Conservation (phyloP, 2,888 invertebrate genomes). For the Napeogenes sylphis region DNA sequence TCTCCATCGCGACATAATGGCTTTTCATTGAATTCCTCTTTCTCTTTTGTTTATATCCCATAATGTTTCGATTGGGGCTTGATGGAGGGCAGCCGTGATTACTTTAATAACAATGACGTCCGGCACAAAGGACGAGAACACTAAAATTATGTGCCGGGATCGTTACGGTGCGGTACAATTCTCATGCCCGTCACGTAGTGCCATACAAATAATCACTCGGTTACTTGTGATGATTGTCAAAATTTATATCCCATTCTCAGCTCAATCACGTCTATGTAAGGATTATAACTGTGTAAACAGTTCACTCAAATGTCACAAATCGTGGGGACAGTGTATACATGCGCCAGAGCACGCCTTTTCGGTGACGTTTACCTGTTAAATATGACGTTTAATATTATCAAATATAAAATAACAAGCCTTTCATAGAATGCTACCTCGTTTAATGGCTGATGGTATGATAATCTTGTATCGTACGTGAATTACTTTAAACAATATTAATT, state of each 20-base stretch:
- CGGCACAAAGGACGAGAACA: slow-evolving; percentile 67
- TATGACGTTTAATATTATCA: slow-evolving; percentile 67
- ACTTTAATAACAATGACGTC: slow-evolving; percentile 75
- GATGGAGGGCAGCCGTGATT: slow-evolving; percentile 74
- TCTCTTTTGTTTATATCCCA: slow-evolving; percentile 77
- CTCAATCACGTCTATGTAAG: slow-evolving; percentile 33
- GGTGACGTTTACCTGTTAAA: slow-evolving; percentile 59
- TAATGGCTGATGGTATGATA: slow-evolving; percentile 52
- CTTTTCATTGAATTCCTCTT: slow-evolving; percentile 75
- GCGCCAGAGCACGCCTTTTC: slow-evolving; percentile 45
- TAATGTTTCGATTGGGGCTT: slow-evolving; percentile 75
- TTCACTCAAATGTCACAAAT: slow-evolving; percentile 18
- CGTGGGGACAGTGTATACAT: slow-evolving; percentile 19
- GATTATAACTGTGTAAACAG: slow-evolving; percentile 31
- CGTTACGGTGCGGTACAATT: slow-evolving; percentile 50
- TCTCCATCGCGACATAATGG: slow-evolving; percentile 73
- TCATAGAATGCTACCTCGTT: slow-evolving; percentile 61
- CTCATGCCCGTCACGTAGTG: slow-evolving; percentile 71
- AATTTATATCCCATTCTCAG: slow-evolving; percentile 33
- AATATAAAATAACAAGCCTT: slow-evolving; percentile 66
- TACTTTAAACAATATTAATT: slow-evolving; percentile 14
- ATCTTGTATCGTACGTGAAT: slow-evolving; percentile 20
- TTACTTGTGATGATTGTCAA: slow-evolving; percentile 30
- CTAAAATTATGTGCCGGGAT: slow-evolving; percentile 71
- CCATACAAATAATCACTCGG: slow-evolving; percentile 32